Base-by-base conservation (phyloP, 2,797 vertebrate genomes). In the Melopsittacus undulatus region DNA sequence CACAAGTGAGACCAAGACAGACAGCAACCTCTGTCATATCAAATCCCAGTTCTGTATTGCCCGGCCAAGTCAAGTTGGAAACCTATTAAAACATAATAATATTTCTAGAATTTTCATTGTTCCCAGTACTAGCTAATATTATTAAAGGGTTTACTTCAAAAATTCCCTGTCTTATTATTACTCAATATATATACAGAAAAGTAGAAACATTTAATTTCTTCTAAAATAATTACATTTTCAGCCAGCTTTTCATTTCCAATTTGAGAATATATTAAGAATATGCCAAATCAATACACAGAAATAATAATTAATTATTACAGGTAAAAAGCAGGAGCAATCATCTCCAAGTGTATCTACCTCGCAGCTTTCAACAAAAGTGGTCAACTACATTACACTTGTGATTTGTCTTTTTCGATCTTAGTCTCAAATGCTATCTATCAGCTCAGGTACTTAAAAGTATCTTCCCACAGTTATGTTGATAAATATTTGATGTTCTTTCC, bases 401-500 rank as follows among this genome's bases (percentile, higher is more conserved):
- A 81, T 90, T 52, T 64, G 26, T 40, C 52, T 94, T 89, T 87
- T 87, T 89, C 79, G 62, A 84, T 87, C 81, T 90, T 89, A 79
- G 49, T 69, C 62, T 88, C 64, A 89, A 72, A 87, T 82, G 66
- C 64, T 81, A 70, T 73, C 76, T 97, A 83, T 91, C 84, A 95
- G 70, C 34, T 79, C 73, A 94, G 61, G 85, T 91, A 90, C 79
- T 93, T 95, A 78, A 87, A 95, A 81, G 62, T 78, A 76, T 83
- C 82, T 77, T 94, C 69, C 56, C 68, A 68, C 62, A 68, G 66
- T 85, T 42, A 19, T 26, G 57, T 81, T 94, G 89, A 95, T 97
- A 94, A 97, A 96, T 97, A 96, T 97, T 97, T 97, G 34, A 97
- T 96, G 91, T 43, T 87, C 70, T 90, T 95, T 96, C 92, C 89